Percentiles rank a stretch among this genome's conserved stretches.
Conservation (phyloP, 2,113 vertebrate genomes). For the Cavia porcellus region DNA sequence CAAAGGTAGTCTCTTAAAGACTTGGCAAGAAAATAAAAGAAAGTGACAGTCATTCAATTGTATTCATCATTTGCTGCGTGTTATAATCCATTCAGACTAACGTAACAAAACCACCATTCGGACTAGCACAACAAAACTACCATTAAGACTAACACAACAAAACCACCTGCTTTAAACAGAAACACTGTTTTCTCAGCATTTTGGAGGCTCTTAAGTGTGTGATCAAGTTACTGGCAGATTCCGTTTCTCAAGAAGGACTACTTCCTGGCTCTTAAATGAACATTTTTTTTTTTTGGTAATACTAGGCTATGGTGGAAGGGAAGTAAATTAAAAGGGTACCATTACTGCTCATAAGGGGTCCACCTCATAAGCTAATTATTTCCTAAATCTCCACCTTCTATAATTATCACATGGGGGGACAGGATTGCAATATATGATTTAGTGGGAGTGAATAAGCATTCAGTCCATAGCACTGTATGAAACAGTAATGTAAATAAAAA, state of each 20-base stretch:
- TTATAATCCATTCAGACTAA: background rate
- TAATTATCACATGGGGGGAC: background rate
- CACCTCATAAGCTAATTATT: background rate
- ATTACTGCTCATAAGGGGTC: no score
- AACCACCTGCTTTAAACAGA: background rate
- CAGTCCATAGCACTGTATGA: background rate
- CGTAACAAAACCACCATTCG: background rate
- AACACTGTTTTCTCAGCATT: background rate
- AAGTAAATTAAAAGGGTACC: background rate
- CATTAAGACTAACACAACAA: background rate
- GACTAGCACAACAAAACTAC: background rate
- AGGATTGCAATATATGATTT: background rate
- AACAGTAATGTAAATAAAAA: background rate
- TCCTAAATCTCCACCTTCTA: background rate
- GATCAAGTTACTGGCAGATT: background rate
- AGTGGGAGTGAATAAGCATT: background rate
- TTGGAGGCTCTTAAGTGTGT: background rate
- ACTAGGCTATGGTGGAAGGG: background rate
- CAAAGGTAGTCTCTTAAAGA: background rate
- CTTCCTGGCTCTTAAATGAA: background rate
- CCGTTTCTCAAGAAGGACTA: no score
- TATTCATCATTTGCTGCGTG: background rate
- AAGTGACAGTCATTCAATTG: background rate
- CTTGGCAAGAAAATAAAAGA: background rate
- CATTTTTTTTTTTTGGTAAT: accelerated